Percentiles rank a stretch among this genome's conserved stretches.
These are phyloP conservation scores for Paracanthobrama guichenoti DNA, from an alignment of 2,113 vertebrate species.

Conservation along the genomic window DNA sequence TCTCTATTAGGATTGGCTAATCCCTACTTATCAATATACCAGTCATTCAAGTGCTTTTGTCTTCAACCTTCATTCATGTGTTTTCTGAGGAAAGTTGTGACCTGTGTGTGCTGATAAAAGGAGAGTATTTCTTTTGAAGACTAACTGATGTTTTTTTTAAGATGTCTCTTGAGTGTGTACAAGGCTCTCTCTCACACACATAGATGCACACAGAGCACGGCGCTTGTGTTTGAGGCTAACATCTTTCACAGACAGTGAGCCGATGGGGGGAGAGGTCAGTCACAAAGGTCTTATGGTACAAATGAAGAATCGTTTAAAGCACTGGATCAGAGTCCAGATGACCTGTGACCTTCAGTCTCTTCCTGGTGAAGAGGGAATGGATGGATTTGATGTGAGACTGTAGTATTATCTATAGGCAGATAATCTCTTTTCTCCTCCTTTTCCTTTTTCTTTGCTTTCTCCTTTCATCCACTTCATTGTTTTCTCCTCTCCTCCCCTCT, in stretches of 20 bases:
- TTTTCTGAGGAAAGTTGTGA: not conserved
- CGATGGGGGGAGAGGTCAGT: conserved; percentile 16
- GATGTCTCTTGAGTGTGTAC: conserved; percentile 5
- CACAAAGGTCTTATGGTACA: conserved; percentile 46
- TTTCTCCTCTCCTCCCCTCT: not conserved
- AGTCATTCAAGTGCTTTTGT: not conserved
- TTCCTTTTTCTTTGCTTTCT: not conserved
- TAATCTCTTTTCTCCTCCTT: not conserved
- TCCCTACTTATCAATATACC: too few species aligned
- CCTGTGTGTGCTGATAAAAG: not conserved
- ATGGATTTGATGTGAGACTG: conserved; percentile 13
- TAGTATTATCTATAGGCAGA: not conserved
- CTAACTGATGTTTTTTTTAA: not conserved
- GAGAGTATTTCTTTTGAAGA: not conserved
- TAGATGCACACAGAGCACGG: not conserved
- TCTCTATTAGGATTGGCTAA: too few species aligned
- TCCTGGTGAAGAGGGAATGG: not conserved
- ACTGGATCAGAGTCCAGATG: conserved; percentile 20
- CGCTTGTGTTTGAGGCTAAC: not conserved
- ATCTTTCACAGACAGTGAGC: conserved; percentile 1
- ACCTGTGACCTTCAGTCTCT: conserved; percentile 14
- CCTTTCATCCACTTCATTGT: too few species aligned
- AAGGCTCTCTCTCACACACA: too few species aligned
- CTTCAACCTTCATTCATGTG: not conserved
- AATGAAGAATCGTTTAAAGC: conserved; percentile 51